phyloP scores from a whole-genome alignment of 2,797 vertebrate genomes.

The Simalia tracyae region DNA sequence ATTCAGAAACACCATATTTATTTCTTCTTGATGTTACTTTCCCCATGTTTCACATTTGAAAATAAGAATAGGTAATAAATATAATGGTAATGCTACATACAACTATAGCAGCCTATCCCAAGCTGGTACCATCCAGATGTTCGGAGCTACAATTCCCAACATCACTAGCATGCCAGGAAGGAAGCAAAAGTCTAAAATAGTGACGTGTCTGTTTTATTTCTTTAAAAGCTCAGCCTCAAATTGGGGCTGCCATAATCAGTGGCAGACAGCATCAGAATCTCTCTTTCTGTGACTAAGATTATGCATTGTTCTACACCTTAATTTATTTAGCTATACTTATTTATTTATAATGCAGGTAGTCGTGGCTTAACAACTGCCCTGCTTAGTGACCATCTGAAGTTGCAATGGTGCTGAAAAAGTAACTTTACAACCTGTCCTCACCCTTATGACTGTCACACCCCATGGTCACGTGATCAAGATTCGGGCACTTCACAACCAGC shows the following conservation, averaged over 20 bases:
- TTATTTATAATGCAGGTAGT: not conserved
- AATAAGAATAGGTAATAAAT: not conserved
- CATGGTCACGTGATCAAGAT: not conserved
- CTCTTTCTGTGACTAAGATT: not conserved
- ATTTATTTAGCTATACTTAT: not conserved
- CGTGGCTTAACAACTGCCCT: not conserved
- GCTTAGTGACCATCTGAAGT: not conserved
- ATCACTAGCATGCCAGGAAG: not conserved
- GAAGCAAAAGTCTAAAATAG: not conserved
- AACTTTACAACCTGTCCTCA: not conserved
- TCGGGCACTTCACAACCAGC: too few species aligned
- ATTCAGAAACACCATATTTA: not conserved
- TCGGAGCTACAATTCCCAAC: not conserved
- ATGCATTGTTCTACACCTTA: not conserved
- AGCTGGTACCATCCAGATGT: not conserved
- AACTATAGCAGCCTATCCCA: not conserved
- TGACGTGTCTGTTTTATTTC: not conserved
- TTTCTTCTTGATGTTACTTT: not conserved
- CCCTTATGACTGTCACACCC: not conserved
- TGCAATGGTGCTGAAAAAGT: not conserved
- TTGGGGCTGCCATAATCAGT: not conserved
- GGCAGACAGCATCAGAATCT: not conserved
- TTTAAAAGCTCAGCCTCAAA: not conserved
- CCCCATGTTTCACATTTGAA: not conserved
- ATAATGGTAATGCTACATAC: not conserved